Evolutionary conservation across 2,797 vertebrate species (phyloP).

Genomic region (Melanitta fusca): DNA sequence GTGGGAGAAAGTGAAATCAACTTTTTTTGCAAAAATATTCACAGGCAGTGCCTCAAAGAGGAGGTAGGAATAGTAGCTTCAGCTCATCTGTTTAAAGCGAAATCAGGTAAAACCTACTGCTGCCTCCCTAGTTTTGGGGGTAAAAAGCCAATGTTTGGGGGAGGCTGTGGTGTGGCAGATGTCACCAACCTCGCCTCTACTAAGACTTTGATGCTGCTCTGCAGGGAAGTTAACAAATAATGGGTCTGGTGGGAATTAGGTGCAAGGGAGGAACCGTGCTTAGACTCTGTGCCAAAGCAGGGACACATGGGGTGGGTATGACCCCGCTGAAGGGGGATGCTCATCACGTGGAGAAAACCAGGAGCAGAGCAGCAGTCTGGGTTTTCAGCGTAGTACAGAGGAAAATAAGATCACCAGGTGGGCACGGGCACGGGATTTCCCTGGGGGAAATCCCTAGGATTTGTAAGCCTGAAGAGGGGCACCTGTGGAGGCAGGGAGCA

Average conservation of each 20-base stretch:
- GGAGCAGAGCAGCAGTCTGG: not conserved
- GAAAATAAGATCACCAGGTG: not conserved
- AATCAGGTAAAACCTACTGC: not conserved
- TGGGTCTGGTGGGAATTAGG: not conserved
- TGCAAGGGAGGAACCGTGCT: not conserved
- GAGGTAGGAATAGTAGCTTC: not conserved
- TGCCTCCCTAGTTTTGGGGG: not conserved
- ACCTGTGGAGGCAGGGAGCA: fast-evolving
- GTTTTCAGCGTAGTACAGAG: not conserved
- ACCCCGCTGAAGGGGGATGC: not conserved
- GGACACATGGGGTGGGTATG: not conserved
- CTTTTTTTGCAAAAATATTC: not conserved
- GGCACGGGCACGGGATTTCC: not conserved
- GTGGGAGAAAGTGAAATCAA: not conserved
- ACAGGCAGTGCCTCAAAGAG: not conserved
- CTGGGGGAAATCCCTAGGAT: not conserved
- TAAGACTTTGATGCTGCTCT: not conserved
- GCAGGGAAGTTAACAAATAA: not conserved
- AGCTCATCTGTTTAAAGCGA: not conserved
- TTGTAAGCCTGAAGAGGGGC: fast-evolving
- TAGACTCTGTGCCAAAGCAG: not conserved
- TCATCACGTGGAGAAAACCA: not conserved
- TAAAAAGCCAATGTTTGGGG: not conserved
- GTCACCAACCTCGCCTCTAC: fast-evolving
- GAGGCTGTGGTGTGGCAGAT: too few relatives aligned